Evolutionary conservation across 2,888 invertebrate genomes (phyloP), one percentile per base, ranked within the genome.

Genomic region (Hydroisotoma schaefferi): DNA sequence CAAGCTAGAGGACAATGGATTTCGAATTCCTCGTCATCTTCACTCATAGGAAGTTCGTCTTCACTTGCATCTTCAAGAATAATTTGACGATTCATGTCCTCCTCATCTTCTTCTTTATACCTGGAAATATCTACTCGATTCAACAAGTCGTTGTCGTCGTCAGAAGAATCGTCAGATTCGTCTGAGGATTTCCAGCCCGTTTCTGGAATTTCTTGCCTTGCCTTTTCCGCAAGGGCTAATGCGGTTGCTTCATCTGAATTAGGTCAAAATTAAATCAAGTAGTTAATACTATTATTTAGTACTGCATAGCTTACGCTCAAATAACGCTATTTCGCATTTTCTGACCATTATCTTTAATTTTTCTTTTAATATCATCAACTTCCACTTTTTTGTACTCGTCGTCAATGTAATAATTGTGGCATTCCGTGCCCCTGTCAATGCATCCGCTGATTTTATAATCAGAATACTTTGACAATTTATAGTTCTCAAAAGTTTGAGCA

Each of bases 21-120:
- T 26, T 71, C 67, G 54, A 67, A 67, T 40, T 68, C 70, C n/a
- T 67, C 65, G 8, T 67, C 68, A 37, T 64, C 60, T 25, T 63
- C 62, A 10, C 40, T 49, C 48, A 67, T 54, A 18, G 61, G 63
- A 40, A 71, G 59, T 37, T 71, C 70, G 20, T 64, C 61, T 44
- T 67, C 70, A n/a, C 61, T 57, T 12, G 64, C 59, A 27, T 69
- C 66, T 12, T 61, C 61, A 49, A 65, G 25, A 28, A 65, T 59
- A 25, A 59, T 55, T 22, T 47, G 55, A 1, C 57, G 40, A 12
- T 66, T 55, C 12, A 65, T 59, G 2, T 63, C 66, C 15, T 62
- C 65, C 3, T 59, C 57, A 23, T 63, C 59, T 15, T 61, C 64
- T 2, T 53, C 56, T 27, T 63, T 67, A 25, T 63, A 63, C n/a